phyloP scores from a whole-genome alignment of 2,113 vertebrate species.

The Tylochromis polylepis region DNA sequence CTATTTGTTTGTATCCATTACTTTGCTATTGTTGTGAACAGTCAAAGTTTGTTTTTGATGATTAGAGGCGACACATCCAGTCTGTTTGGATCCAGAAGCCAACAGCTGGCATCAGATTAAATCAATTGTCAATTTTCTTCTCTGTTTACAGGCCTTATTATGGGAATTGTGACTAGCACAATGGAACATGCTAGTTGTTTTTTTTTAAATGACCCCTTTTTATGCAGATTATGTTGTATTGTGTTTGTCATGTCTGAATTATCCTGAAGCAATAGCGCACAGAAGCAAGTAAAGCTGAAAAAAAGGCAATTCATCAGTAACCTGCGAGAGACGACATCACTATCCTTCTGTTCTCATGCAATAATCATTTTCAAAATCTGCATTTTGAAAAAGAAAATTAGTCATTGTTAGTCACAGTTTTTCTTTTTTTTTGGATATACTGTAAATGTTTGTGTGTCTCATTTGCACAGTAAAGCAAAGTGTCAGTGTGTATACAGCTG shows the following conservation, averaged over 20 bases:
- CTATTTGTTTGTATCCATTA: conserved; percentile 35
- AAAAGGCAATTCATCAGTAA: background rate
- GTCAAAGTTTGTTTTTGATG: conserved; percentile 3
- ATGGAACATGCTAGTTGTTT: background rate
- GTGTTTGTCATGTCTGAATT: conserved; percentile 6
- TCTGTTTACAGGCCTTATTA: background rate
- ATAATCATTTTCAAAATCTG: background rate
- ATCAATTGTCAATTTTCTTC: conserved; percentile 28
- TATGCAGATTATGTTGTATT: background rate
- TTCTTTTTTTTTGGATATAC: background rate
- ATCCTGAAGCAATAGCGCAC: background rate
- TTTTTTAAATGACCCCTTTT: background rate
- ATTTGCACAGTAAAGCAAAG: background rate
- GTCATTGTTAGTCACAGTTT: background rate
- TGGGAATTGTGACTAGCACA: background rate
- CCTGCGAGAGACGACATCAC: background rate
- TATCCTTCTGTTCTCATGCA: background rate
- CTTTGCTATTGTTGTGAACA: background rate
- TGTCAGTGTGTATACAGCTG: background rate
- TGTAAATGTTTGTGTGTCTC: background rate
- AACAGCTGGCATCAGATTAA: conserved; percentile 3
- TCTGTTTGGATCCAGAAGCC: conserved; percentile 4
- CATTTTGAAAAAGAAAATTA: background rate
- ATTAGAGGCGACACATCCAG: background rate
- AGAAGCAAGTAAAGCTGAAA: background rate